Percentiles rank a stretch among this genome's conserved stretches.
phyloP scores from a whole-genome alignment of 2,113 vertebrate species.

The Petrocephalus microphthalmus region DNA sequence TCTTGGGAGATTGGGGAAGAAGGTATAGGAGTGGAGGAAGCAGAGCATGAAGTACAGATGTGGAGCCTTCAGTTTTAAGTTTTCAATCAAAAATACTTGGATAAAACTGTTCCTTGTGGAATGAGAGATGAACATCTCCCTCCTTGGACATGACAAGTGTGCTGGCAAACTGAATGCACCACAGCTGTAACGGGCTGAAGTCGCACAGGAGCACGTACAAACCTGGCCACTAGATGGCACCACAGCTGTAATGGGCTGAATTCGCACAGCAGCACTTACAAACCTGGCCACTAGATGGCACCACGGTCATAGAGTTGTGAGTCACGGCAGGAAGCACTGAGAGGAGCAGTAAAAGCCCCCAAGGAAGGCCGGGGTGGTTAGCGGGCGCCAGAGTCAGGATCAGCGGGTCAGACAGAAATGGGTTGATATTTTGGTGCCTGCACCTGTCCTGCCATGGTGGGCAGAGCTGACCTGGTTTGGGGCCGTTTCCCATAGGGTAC shows the following conservation, averaged over 20 bases:
- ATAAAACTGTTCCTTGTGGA: neutral
- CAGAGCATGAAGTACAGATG: neutral
- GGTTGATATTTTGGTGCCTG: too few relatives aligned
- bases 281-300: conserved; percentile 12
- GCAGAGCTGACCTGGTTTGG: neutral
- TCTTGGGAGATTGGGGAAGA: conserved; percentile 52
- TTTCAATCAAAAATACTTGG: neutral
- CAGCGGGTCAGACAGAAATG: neutral
- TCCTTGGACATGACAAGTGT: too few relatives aligned
- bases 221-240: conserved; percentile 12
- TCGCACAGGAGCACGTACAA: neutral
- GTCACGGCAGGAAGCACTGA: neutral
- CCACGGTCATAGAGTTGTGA: neutral
- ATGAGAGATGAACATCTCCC: neutral
- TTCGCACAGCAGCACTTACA: neutral
- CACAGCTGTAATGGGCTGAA: too few relatives aligned
- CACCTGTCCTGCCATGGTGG: neutral
- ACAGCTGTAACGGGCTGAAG: neutral
- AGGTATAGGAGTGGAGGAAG: neutral
- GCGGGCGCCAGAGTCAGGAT: neutral
- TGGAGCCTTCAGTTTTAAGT: neutral
- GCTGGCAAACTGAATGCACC: neutral
- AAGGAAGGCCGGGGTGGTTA: neutral
- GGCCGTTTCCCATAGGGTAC: neutral
- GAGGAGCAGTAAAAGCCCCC: neutral